phyloP scores from a whole-genome alignment of 2,113 vertebrate genomes.

The Oceanites oceanicus region DNA sequence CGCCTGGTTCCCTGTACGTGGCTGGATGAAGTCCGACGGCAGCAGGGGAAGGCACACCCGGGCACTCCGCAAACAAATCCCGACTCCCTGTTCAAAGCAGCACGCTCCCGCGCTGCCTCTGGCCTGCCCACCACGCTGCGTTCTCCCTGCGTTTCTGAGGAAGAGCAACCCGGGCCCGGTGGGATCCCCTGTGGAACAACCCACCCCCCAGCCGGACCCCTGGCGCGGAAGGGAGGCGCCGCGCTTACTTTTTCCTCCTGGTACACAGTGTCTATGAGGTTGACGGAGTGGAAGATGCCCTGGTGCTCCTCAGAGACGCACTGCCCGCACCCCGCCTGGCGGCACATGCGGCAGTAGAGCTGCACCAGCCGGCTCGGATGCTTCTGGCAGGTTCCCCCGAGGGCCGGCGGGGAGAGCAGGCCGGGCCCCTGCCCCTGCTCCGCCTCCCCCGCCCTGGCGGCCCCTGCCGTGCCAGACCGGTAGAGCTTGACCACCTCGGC shows the following conservation, averaged over 20 bases:
- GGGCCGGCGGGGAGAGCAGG: not conserved
- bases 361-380: conserved; percentile 50
- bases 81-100: rapidly evolving
- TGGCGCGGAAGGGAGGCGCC: no score
- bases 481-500: conserved; percentile 61
- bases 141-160: rapidly evolving
- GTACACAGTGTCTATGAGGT: conserved; percentile 64
- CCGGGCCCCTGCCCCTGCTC: not conserved
- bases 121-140: not conserved
- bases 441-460: not conserved
- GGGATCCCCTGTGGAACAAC: rapidly evolving
- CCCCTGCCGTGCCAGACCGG: not conserved
- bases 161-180: no score
- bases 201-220: not conserved
- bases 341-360: conserved; percentile 70
- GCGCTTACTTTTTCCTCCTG: conserved; percentile 71
- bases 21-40: rapidly evolving
- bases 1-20: rapidly evolving
- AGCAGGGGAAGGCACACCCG: not conserved
- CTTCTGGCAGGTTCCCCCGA: conserved; percentile 29
- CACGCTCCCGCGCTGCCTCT: not conserved
- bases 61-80: rapidly evolving
- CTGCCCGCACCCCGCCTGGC: conserved; percentile 59
- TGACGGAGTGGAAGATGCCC: conserved; percentile 71
- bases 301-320: conserved; percentile 67